Evolutionary conservation across 2,888 invertebrate genomes (phyloP).

Genomic region (Thecocarcelia acutangulata): DNA sequence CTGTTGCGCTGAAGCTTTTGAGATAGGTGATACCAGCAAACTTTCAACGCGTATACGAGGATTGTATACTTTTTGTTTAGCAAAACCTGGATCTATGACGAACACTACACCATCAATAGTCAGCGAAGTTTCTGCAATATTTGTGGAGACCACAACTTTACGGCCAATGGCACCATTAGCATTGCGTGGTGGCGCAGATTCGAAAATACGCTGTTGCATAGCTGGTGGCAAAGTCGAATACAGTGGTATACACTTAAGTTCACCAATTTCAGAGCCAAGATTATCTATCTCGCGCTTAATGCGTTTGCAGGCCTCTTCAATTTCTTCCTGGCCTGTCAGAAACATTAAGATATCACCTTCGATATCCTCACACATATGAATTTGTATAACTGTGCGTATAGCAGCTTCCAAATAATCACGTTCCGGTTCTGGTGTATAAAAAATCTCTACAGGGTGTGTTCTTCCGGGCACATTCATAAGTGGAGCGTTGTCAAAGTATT

Average conservation of each 20-base stretch:
- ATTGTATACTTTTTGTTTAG: conserved; percentile 96
- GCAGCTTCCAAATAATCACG: conserved; percentile 99
- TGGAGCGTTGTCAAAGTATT: conserved; percentile 99
- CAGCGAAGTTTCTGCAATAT: conserved; percentile 99
- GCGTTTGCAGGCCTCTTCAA: conserved; percentile 99
- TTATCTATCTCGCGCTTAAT: conserved; percentile 98
- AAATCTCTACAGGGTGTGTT: conserved; percentile 98
- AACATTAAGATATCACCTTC: conserved; percentile 95
- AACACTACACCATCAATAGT: conserved; percentile 99
- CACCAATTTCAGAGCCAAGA: conserved; percentile 97
- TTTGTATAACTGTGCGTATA: conserved; percentile 96
- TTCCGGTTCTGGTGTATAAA: conserved; percentile 99
- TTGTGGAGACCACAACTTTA: conserved; percentile 98
- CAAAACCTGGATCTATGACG: conserved; percentile 99
- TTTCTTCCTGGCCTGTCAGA: conserved; percentile 95
- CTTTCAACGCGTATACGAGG: conserved; percentile 94
- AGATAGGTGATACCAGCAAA: conserved; percentile 97
- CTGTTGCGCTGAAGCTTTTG: conserved; percentile 99
- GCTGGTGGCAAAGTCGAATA: conserved; percentile 99
- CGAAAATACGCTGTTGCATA: conserved; percentile 98
- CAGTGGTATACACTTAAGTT: conserved; percentile 98
- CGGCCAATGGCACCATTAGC: conserved; percentile 94
- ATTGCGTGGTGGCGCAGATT: conserved; percentile 95
- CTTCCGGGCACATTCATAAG: conserved; percentile 99
- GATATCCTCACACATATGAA: conserved; percentile 97